Evolutionary conservation across 2,888 invertebrate genomes (phyloP).

Genomic region (Mesoligia furuncula): DNA sequence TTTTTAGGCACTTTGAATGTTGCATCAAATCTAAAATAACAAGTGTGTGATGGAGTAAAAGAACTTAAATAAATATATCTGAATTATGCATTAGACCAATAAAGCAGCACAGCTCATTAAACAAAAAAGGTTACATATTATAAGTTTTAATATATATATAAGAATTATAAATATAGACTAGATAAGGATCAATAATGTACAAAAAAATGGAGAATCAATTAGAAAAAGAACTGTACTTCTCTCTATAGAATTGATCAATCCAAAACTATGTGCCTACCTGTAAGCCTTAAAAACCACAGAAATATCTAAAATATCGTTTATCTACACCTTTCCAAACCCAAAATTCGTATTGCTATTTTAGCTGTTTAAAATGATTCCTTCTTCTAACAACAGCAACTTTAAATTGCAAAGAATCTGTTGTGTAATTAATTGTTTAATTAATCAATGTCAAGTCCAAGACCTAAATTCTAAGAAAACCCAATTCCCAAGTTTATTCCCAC

Average conservation of each 20-base stretch:
- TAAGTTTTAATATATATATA: neutral
- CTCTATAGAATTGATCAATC: neutral
- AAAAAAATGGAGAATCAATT: neutral
- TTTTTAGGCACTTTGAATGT: neutral
- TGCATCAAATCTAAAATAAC: neutral
- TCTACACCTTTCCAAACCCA: neutral
- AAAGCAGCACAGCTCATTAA: neutral
- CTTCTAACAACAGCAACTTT: conserved; percentile 13
- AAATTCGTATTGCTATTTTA: conserved; percentile 21
- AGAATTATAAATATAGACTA: neutral
- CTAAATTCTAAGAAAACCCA: conserved; percentile 11
- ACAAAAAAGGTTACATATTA: neutral
- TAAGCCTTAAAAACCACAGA: neutral
- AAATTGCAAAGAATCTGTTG: conserved; percentile 31
- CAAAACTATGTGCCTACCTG: neutral
- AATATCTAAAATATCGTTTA: neutral
- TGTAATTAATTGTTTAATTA: conserved; percentile 42
- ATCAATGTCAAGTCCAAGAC: conserved; percentile 31
- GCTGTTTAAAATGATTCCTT: conserved; percentile 11
- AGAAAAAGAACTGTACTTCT: neutral
- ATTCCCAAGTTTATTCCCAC: conserved; percentile 19
- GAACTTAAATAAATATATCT: neutral
- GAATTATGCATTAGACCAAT: neutral
- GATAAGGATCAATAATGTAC: neutral
- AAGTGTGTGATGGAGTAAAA: neutral